A percentile compares a stretch with the other conserved stretches of the same genome.
Evolutionary conservation across 1,140 invertebrate genomes (phyloP).

Genomic region (Ooceraea biroi): DNA sequence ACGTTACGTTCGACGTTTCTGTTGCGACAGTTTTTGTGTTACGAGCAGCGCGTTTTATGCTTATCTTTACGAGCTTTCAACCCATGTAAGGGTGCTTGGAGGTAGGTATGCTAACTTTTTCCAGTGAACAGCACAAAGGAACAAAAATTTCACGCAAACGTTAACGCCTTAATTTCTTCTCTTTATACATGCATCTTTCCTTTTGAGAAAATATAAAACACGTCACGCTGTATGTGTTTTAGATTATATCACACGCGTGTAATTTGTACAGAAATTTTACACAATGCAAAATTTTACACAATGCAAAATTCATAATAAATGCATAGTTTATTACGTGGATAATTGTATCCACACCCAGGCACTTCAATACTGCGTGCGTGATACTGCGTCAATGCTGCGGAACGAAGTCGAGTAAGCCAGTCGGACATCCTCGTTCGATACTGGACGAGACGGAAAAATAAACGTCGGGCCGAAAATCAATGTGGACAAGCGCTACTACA

Average conservation of each 20-base stretch:
- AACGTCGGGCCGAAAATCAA: constrained; percentile 43
- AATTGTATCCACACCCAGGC: constrained; percentile 1
- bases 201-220: not conserved
- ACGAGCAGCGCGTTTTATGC: constrained; percentile 21
- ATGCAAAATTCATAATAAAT: not conserved
- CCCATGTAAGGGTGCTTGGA: not conserved
- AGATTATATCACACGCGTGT: not conserved
- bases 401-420: constrained; percentile 32
- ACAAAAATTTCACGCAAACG: not conserved
- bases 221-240: not conserved
- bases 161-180: constrained; percentile 1
- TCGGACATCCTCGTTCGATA: constrained; percentile 13
- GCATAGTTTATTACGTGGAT: not conserved
- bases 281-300: not conserved
- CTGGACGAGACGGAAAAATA: constrained; percentile 33
- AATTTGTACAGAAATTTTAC: not conserved
- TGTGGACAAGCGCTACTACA: constrained; percentile 9
- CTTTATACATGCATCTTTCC: not conserved
- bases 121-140: not conserved
- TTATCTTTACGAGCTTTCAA: constrained; percentile 48
- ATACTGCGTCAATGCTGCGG: not conserved
- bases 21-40: constrained; percentile 4
- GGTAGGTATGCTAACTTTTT: not conserved
- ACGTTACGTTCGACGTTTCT: constrained; percentile 15
- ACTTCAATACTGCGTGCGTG: constrained; percentile 5